Evolutionary conservation across 1,140 invertebrate genomes (phyloP), one percentile per base, ranked within the genome.

Genomic region (Yoshiicerus persimilis): DNA sequence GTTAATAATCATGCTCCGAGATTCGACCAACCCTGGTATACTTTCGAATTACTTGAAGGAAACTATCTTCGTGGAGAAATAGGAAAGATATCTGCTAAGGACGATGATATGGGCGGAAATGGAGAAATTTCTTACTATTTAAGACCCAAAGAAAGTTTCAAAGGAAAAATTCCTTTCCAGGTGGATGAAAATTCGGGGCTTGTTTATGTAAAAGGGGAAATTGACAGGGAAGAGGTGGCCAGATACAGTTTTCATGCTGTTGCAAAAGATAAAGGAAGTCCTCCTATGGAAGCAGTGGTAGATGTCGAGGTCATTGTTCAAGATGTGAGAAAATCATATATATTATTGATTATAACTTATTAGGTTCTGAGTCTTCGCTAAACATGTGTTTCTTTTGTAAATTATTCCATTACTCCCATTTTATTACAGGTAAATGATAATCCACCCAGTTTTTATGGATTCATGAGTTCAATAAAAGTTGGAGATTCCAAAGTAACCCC

Each of bases 1-100:
- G 88, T 97, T 0, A 98, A 98, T 91, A 96, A 98, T 91, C 96
- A 97, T 91, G 94, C 95, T 20, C 97, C 97, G 0, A 94, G 95
- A 70, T 98, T 98, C 90, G 95, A 95, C 88, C 95, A 96, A 91
- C 94, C 95, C 1, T 96, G 95, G 94, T 98, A 98, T 92, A 95
- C 94, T 20, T 98, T 97, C 91, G 95, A 96, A 89, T 93, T 97
- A 0, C 93, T 95, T 23, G 97, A 98, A 93, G 96, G 96, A 1
- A 93, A 94, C 66, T 96, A 96, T 91, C 93, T 95, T 8, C 94
- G 95, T 38, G 94, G 94, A 84, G 93, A 96, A 4, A 92, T 96
- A 34, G 97, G 97, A 16, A 94, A 94, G 88, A 95, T 98, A 87
- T 94, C 95, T 88, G 96, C 96, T 1, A 93, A 92, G 13, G 96